Conservation (phyloP, 1,140 invertebrate species). For the Andricus grossulariae region DNA sequence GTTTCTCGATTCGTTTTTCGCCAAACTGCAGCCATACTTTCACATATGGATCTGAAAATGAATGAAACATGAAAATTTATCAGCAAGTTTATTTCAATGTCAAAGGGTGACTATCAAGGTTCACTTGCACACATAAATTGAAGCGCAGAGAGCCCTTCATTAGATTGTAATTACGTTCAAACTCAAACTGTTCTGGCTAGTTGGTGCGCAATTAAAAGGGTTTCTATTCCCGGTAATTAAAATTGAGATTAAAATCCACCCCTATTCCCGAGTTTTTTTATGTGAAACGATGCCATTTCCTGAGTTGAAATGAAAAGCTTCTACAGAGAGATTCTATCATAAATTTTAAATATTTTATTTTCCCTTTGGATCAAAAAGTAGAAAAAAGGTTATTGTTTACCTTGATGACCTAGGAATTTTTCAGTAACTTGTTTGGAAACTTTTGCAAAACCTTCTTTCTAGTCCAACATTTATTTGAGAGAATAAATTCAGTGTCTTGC, state of each 20-base stretch:
- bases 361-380: too few relatives aligned
- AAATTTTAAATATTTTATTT: too few relatives aligned
- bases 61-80: neutral
- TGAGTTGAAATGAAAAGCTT: too few relatives aligned
- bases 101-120: neutral
- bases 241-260: neutral
- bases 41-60: constrained; percentile 92
- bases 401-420: too few relatives aligned
- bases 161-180: neutral
- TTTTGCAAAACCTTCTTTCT: too few relatives aligned
- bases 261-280: neutral
- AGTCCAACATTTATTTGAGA: too few relatives aligned
- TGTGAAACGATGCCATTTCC: neutral
- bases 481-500: too few relatives aligned
- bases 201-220: neutral
- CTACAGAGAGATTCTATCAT: too few relatives aligned
- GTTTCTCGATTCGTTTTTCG: constrained; percentile 95
- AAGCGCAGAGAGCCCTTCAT: neutral
- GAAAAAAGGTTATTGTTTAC: too few relatives aligned
- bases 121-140: neutral
- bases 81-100: neutral
- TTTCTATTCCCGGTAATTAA: neutral
- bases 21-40: constrained; percentile 97
- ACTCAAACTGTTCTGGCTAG: neutral
- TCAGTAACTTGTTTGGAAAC: too few relatives aligned